Conservation (phyloP, 1,140 invertebrate genomes). For the Pygmarrhopalites habei region DNA sequence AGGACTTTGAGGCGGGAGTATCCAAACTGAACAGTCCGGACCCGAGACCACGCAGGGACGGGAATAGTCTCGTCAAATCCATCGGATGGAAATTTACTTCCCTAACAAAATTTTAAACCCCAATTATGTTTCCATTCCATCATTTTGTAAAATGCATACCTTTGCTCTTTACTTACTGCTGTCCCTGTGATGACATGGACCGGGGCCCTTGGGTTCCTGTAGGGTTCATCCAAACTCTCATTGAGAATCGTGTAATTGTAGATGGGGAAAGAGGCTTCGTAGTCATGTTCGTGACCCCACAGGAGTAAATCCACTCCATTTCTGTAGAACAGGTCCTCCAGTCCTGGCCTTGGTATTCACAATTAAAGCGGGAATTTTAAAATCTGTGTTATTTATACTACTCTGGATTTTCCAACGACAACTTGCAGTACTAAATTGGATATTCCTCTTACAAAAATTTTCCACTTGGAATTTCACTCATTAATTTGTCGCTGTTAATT, state of each 20-base stretch:
- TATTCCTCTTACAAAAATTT: too few species aligned
- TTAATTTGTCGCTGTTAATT: too few species aligned
- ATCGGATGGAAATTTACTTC: constrained; percentile 54
- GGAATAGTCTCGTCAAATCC: constrained; percentile 49
- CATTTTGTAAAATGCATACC: too few species aligned
- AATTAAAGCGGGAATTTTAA: too few species aligned
- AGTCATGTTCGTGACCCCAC: constrained; percentile 94
- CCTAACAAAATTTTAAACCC: too few species aligned
- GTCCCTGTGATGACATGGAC: constrained; percentile 90
- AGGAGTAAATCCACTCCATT: constrained; percentile 86
- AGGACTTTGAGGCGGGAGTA: constrained; percentile 74
- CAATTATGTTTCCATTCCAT: too few species aligned
- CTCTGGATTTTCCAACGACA: too few species aligned
- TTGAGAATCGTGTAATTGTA: constrained; percentile 81
- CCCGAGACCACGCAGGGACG: constrained; percentile 76
- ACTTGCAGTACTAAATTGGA: too few species aligned
- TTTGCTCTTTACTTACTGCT: too few species aligned
- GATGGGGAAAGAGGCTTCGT: constrained; percentile 87
- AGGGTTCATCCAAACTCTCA: constrained; percentile 67
- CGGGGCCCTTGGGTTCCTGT: constrained; percentile 77
- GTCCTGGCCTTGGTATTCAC: too few species aligned
- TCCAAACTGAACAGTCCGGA: constrained; percentile 81
- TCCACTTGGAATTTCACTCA: too few species aligned
- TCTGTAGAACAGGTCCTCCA: constrained; percentile 79
- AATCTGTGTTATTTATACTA: too few species aligned